phyloP scores from a whole-genome alignment of 2,888 invertebrate species.

The Alitta virens region DNA sequence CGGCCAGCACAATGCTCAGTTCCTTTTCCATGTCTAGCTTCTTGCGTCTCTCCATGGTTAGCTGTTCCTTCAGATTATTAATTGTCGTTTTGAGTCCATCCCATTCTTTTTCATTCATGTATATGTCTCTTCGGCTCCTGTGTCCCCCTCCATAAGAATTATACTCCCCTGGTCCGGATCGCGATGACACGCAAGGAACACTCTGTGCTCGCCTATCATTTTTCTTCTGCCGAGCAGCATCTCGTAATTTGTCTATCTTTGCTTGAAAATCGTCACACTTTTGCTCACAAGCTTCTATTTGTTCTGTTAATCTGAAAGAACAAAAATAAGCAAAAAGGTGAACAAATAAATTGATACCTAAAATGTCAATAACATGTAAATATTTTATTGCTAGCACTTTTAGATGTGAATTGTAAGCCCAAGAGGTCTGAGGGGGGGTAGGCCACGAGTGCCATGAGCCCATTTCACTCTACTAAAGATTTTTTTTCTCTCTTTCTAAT shows the following conservation, averaged over 20 bases:
- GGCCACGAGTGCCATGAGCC: too few species aligned
- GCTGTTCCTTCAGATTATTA: constrained; percentile 43
- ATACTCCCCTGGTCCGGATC: constrained; percentile 50
- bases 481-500: too few species aligned
- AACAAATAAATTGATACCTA: not conserved
- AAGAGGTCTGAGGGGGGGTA: too few species aligned
- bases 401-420: too few species aligned
- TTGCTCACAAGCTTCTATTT: constrained; percentile 3
- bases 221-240: not conserved
- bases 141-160: constrained; percentile 39
- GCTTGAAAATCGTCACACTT: not conserved
- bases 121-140: not conserved
- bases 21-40: constrained; percentile 44
- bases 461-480: too few species aligned
- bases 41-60: constrained; percentile 42
- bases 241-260: constrained; percentile 1
- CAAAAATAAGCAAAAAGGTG: not conserved
- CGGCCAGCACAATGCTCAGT: constrained; percentile 37
- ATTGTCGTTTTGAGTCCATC: constrained; percentile 39
- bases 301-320: constrained; percentile 20
- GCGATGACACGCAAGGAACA: constrained; percentile 25
- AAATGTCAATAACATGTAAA: too few species aligned
- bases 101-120: constrained; percentile 36
- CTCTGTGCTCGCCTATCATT: constrained; percentile 30
- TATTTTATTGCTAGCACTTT: too few species aligned